Evolutionary conservation across 2,888 invertebrate genomes (phyloP), one percentile per base, ranked within the genome.

Genomic region (Melieria crassipennis): DNA sequence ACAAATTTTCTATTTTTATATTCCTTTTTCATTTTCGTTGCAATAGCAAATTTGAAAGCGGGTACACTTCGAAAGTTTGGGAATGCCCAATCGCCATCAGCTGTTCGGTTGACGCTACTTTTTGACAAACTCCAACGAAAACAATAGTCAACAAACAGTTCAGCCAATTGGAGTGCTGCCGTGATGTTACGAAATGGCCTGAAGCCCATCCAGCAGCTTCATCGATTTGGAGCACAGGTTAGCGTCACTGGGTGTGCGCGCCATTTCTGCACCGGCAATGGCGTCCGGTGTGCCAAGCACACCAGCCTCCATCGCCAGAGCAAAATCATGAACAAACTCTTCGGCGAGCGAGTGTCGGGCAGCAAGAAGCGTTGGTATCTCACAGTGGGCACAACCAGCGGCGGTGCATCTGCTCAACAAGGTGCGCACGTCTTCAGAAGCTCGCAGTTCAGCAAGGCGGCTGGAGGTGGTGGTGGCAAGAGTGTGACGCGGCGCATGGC

Each of bases 401-500:
- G 30, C 30, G 30, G 30, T 30, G 30, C 30, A 30, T 30, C 30
- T 30, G 30, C 30, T 30, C 48, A 73, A 7, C 55, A 16, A 4
- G 42, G 52, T 11, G 50, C 65, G 1, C 69, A 56, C 0, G 58
- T 78, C 0, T 79, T 80, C 10, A 79, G 78, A 45, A 67, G 78
- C 6, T 75, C 80, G 0, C 78, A 79, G 4, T 79, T 82, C 56
- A 78, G 79, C 3, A 78, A 76, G n/a, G 42, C 70, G 1, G 55
- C n/a, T 4, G 64, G 13, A n/a, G 55, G 58, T 9, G 62, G 61
- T 1, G 76, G 76, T 3, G 88, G 88, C 10, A 89, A 90, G 62
- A 87, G 88, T 10, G 89, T 89, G 9, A 84, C 87, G 0, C 89
- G 91, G 56, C 88, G 94, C 78, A 87, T 90, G 42, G 87, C 89